Evolutionary conservation across 1,140 invertebrate species (phyloP), one percentile per base, ranked within the genome.

Genomic region (Holcopasites calliopsidis): DNA sequence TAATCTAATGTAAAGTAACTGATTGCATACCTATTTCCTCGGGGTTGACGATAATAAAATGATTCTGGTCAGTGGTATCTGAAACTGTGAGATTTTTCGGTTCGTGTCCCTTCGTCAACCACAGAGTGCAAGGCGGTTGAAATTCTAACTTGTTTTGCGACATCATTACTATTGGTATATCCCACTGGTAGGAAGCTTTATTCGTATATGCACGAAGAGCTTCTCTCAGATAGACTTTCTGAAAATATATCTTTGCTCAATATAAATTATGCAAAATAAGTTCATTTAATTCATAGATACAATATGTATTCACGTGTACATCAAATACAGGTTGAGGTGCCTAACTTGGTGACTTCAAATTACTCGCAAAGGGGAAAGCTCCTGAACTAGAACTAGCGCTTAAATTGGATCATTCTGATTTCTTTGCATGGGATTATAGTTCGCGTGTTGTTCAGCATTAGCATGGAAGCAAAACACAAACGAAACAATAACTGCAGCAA

Each of bases 1-100:
- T n/a, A n/a, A n/a, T n/a, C n/a, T n/a, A n/a, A n/a, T n/a, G n/a
- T n/a, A n/a, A n/a, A n/a, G n/a, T n/a, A n/a, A n/a, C n/a, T n/a
- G n/a, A n/a, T n/a, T n/a, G n/a, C n/a, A n/a, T n/a, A 95, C 95
- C 95, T 80, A 96, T 95, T 90, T 96, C 95, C 76, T 96, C 95
- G n/a, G 95, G 95, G 90, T 96, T 96, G 1, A 96, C 91, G 49
- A 96, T 94, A 54, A 96, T 93, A 77, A 96, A 96, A 35, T 93
- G 82, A 23, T 95, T 88, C 26, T 90, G 89, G 13, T 82, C 78
- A 1, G 94, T 93, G 80, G 94, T 86, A 71, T 94, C 88, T 2
- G 76, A 38, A 0, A 90, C 68, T 4, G 83, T 86, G 4, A 95
- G 62, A 38, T 85, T 89, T 28, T 52, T 66, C 10, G 28, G 49